These are phyloP conservation scores for Sepioteuthis lessoniana DNA, from an alignment of 2,888 invertebrate species.

Conservation along the genomic window DNA sequence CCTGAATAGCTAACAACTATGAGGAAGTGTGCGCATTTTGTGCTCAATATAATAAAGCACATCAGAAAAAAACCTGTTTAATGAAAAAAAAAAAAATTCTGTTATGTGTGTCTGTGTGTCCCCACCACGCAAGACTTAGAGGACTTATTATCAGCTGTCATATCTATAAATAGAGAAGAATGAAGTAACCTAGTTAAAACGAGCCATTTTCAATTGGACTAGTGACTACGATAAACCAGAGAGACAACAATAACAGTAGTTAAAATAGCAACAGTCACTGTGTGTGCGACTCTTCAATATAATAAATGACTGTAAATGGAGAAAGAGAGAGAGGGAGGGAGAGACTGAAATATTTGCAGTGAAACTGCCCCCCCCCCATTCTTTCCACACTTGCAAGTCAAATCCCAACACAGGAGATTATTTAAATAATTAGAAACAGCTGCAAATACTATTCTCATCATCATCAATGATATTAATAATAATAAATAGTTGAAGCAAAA, in stretches of 20 bases:
- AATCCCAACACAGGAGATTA: no score
- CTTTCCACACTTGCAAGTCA: no score
- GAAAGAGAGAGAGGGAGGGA: no score
- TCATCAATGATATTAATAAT: no score
- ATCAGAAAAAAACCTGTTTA: not conserved
- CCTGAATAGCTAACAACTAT: not conserved
- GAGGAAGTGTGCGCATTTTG: not conserved
- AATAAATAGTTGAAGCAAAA: no score
- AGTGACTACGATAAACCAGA: not conserved
- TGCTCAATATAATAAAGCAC: not conserved
- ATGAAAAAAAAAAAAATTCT: not conserved
- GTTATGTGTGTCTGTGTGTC: not conserved
- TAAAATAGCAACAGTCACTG: not conserved
- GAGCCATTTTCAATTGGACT: not conserved
- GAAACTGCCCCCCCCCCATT: no score
- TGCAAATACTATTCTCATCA: no score
- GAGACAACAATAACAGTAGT: not conserved
- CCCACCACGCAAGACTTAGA: not conserved
- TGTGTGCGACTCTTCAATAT: no score
- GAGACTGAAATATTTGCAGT: not conserved
- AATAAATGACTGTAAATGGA: no score
- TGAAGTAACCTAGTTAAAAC: slow-evolving; percentile 5
- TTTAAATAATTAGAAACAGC: no score
- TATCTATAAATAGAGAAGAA: not conserved
- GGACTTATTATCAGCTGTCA: not conserved